These are phyloP conservation scores for Thymallus thymallus DNA, from an alignment of 2,113 vertebrate species.

Conservation along the genomic window DNA sequence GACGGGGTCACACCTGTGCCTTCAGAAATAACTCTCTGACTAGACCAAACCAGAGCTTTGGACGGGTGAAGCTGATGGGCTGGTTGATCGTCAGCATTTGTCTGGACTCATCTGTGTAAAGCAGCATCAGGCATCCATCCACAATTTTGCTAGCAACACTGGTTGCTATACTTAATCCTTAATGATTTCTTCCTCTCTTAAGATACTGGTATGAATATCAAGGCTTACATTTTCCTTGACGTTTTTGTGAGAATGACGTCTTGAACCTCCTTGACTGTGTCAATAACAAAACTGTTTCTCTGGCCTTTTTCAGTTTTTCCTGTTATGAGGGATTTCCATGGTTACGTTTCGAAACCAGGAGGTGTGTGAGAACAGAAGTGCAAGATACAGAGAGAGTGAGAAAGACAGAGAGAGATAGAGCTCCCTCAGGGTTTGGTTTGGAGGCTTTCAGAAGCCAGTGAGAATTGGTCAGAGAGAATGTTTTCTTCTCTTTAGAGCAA, in stretches of 20 bases:
- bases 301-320: background rate
- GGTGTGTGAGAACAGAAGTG: background rate
- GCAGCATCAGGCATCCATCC: too few relatives aligned
- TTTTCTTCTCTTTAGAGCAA: too few relatives aligned
- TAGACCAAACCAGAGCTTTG: background rate
- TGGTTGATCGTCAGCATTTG: background rate
- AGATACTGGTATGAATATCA: background rate
- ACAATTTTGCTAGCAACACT: too few relatives aligned
- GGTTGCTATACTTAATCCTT: too few relatives aligned
- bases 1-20: constrained; percentile 42
- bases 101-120: background rate
- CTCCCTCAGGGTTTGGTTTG: background rate
- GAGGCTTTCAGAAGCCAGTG: background rate
- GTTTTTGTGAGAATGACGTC: background rate
- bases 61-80: background rate
- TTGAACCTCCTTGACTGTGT: background rate
- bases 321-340: background rate
- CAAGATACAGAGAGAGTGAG: background rate
- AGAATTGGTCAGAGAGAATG: background rate
- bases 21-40: too few relatives aligned
- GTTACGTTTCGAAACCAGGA: background rate
- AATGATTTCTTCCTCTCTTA: background rate
- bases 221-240: background rate
- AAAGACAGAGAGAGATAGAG: background rate
- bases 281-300: background rate